Evolutionary conservation across 2,888 invertebrate species (phyloP), one percentile per base, ranked within the genome.

Genomic region (Apodemia hepburni): DNA sequence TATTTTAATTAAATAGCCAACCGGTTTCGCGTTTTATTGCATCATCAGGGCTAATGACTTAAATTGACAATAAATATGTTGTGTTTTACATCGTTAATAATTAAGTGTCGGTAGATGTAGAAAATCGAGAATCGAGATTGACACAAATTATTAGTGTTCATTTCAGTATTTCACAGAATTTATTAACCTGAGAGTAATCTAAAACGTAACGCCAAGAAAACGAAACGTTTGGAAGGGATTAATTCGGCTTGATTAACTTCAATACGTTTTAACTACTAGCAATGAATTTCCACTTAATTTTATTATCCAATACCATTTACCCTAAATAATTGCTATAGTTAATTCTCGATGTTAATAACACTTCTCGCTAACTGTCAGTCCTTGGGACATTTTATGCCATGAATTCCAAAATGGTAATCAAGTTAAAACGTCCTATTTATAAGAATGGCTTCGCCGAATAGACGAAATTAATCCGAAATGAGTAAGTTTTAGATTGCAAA

Each of bases 201-300:
- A 15, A 38, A 38, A 38, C 38, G 38, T 38, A 38, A 38, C 12
- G 38, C 12, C 12, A 38, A 38, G 38, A 38, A 18, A 11, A 51
- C 51, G 12, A 18, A 17, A 22, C 18, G 51, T 51, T 51, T 51
- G 5, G 18, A 51, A 22, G 22, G 51, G 22, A 51, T 51, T 51
- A 51, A 51, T 51, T 51, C 12, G 51, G 51, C 11, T 51, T 51
- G 18, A 51, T 51, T 51, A 51, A 51, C 51, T 18, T 22, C 51
- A 22, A 51, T 51, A 51, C 51, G 22, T 51, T 51, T 51, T 51
- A 51, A 51, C 51, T 51, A 51, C 51, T 51, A 22, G 51, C 51
- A 11, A 51, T 51, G 51, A 51, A 51, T 51, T 11, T 2, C 51
- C 51, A 22, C 51, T 51, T 51, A 18, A 51, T 51, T 51, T 51